Base-by-base conservation (phyloP, 2,797 vertebrate species). In the Novumbra hubbsi region DNA sequence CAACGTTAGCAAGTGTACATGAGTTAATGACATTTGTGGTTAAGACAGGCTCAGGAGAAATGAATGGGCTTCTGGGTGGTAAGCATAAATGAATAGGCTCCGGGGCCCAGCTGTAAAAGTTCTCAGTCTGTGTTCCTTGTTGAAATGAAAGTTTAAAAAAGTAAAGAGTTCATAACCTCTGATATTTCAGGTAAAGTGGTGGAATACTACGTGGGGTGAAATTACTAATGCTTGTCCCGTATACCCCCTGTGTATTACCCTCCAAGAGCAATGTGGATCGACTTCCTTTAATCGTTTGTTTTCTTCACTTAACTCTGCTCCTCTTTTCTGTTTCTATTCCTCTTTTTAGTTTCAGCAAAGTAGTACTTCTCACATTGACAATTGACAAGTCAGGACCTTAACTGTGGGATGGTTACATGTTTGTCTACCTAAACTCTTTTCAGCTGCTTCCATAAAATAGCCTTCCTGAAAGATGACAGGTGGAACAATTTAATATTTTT, bases 11-110 rank as follows among this genome's bases (percentile, higher is more conserved):
- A 38, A 38, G 34, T 38, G 34, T 5, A 38, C 34, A 45, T 32
- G 68, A 24, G 72, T 64, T 68, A 78, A 74, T 63, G 63, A 73
- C 73, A 74, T 71, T 71, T 71, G 65, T 67, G 73, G 68, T 74
- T 71, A 41, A 73, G 76, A 73, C 60, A 49, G 45, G 52, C 68
- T 32, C 50, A 48, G 28, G 45, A n/a, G n/a, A 72, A 78, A 78
- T 74, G 5, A 74, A 74, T 52, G 50, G 68, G 63, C 48, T 67
- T 14, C 68, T 38, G 34, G 34, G 34, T 7, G 34, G 34, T 38
- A 38, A 38, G 34, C n/a, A n/a, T 3, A 38, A 38, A 38, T 38
- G 34, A 38, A 38, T 38, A 38, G 34, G 34, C 34, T 38, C 8
- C 34, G 5, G 34, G 34, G 4, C 34, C 8, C 34, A 38, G 34